phyloP scores from a whole-genome alignment of 2,888 invertebrate species.

The Gnatocerus cornutus region DNA sequence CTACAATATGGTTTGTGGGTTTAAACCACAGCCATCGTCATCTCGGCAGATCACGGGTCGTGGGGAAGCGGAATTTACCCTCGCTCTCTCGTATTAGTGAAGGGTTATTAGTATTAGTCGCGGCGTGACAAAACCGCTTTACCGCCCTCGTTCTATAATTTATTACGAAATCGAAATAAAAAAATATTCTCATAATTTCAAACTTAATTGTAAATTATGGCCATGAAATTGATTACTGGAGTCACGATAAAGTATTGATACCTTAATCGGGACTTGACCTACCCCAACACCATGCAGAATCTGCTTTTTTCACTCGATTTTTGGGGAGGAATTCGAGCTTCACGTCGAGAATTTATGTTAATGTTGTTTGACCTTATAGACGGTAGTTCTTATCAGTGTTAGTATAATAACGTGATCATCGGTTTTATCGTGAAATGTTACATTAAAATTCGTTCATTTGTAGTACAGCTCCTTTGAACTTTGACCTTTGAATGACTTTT shows the following conservation, averaged over 20 bases:
- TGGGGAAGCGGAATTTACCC: too few species aligned
- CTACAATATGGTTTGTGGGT: conserved; percentile 6
- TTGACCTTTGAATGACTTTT: conserved; percentile 35
- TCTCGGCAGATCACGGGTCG: background rate
- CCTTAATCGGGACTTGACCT: conserved; percentile 55
- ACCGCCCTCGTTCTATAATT: background rate
- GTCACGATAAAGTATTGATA: conserved; percentile 46
- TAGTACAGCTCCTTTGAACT: conserved; percentile 39
- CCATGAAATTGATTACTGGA: conserved; percentile 37
- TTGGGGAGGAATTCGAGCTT: background rate
- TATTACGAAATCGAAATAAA: background rate
- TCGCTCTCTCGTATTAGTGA: background rate
- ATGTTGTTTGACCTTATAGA: conserved; percentile 39
- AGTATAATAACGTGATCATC: conserved; percentile 35
- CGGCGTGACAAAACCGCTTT: background rate
- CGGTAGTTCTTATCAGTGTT: conserved; percentile 33
- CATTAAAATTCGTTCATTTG: conserved; percentile 40
- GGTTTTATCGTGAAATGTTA: conserved; percentile 36
- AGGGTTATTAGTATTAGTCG: background rate
- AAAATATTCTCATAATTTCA: conserved; percentile 12
- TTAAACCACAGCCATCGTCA: conserved; percentile 1
- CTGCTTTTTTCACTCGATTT: too few species aligned
- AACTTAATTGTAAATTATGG: conserved; percentile 5
- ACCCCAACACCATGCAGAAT: conserved; percentile 32
- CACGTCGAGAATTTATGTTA: background rate